Evolutionary conservation across 2,797 vertebrate genomes (phyloP).

Genomic region (Discoglossus pictus): DNA sequence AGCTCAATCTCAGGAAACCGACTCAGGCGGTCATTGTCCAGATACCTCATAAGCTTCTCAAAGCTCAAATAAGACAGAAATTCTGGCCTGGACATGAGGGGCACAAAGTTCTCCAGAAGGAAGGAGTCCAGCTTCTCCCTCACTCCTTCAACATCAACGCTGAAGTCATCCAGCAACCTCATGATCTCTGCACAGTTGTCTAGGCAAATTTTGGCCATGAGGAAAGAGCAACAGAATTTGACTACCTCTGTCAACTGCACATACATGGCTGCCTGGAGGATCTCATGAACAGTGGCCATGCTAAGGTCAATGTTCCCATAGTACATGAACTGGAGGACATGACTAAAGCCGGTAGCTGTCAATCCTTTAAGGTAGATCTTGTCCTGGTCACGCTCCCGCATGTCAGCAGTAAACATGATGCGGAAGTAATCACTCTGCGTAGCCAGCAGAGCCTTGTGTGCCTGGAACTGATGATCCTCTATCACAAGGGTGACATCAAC

Average conservation of each 20-base stretch:
- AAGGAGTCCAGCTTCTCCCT: conserved; percentile 95
- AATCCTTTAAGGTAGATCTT: conserved; percentile 98
- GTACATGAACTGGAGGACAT: conserved; percentile 98
- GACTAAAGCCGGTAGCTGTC: conserved; percentile 95
- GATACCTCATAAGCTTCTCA: conserved; percentile 93
- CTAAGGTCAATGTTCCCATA: conserved; percentile 98
- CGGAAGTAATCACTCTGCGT: conserved; percentile 99
- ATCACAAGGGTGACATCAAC: conserved; percentile 92
- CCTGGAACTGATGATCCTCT: conserved; percentile 98
- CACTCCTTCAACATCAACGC: conserved; percentile 96
- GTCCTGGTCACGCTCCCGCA: conserved; percentile 98
- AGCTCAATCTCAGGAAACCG: conserved; percentile 96
- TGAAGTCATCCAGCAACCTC: conserved; percentile 98
- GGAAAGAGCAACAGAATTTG: conserved; percentile 98
- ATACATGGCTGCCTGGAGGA: conserved; percentile 98
- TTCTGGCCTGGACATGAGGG: conserved; percentile 94
- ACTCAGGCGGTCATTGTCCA: conserved; percentile 93
- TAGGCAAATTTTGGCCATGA: conserved; percentile 97
- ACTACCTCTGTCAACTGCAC: conserved; percentile 98
- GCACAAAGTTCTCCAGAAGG: conserved; percentile 96
- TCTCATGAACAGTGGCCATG: conserved; percentile 97
- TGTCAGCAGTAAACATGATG: conserved; percentile 99
- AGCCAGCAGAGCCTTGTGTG: conserved; percentile 97
- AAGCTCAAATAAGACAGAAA: conserved; percentile 97
- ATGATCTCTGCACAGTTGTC: conserved; percentile 99